Evolutionary conservation across 2,113 vertebrate species (phyloP), one percentile per base, ranked within the genome.

Genomic region (Aegotheles bennettii): DNA sequence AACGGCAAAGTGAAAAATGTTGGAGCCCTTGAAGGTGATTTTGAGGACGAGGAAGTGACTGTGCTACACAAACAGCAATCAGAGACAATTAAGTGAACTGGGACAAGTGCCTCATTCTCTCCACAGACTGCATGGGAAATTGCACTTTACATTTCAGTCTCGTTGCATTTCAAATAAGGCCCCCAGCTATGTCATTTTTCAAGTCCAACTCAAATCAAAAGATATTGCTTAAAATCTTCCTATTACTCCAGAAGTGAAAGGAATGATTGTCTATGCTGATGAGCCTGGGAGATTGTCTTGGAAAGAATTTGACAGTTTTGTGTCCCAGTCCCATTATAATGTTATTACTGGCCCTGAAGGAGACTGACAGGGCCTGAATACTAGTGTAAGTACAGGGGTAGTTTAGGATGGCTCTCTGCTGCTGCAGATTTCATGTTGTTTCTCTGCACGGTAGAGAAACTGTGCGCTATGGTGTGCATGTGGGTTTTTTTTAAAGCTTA

Each of bases 261-360:
- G 97, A 93, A 59, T 98, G 97, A 98, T 98, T 98, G 97, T 95
- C 97, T 97, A 96, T 98, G 97, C 96, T 98, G 98, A 98, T 98
- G 97, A 98, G 96, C 95, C 96, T 80, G 92, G 94, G 92, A 97
- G 96, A 98, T 98, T 98, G 96, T 96, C 96, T 97, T 97, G 96
- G 96, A 93, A 97, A 97, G 96, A 98, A 95, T 97, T 96, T 97
- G 97, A 92, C 96, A 96, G 94, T 97, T 97, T 95, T 96, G 88
- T 96, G 89, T 95, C 94, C 71, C 16, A 3, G 87, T 90, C 76
- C 95, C 84, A 96, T 98, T 98, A 97, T 96, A 82, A 96, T 95
- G 95, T 87, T 96, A 96, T 97, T 98, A 96, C 92, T 94, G 73
- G 84, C 93, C 59, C 56, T 85, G 82, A 89, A 91, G 96, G 87